phyloP scores from a whole-genome alignment of 2,113 vertebrate genomes.

The Sander vitreus region DNA sequence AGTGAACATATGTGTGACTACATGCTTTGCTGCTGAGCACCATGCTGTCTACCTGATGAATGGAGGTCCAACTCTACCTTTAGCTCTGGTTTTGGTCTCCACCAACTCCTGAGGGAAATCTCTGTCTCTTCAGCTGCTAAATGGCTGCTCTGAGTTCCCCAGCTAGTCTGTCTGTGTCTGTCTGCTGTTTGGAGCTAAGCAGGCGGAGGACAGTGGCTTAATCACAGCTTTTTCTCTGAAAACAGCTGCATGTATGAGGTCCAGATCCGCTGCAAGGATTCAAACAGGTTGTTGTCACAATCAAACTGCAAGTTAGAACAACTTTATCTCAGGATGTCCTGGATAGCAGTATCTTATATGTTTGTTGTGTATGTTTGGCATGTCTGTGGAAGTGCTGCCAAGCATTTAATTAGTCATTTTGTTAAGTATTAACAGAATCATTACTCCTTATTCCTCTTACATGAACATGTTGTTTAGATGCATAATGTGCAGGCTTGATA shows the following conservation, averaged over 20 bases:
- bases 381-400: neutral
- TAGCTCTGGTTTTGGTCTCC: neutral
- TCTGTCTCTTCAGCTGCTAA: neutral
- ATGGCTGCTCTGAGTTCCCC: neutral
- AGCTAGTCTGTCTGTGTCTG: too few species aligned
- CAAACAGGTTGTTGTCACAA: neutral
- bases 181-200: neutral
- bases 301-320: neutral
- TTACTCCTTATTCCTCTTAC: neutral
- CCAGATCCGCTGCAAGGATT: neutral
- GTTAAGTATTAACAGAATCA: neutral
- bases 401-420: neutral
- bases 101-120: too few species aligned
- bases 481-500: constrained; percentile 5
- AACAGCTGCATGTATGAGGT: neutral
- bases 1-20: too few species aligned
- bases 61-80: neutral
- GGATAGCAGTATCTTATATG: neutral
- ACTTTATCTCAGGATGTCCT: neutral
- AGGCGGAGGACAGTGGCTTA: neutral
- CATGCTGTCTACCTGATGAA: neutral
- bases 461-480: constrained; percentile 17
- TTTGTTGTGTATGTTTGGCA: neutral
- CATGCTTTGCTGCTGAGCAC: too few species aligned
- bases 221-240: neutral